phyloP scores from a whole-genome alignment of 2,888 invertebrate genomes.

The Pilophorus perplexus region DNA sequence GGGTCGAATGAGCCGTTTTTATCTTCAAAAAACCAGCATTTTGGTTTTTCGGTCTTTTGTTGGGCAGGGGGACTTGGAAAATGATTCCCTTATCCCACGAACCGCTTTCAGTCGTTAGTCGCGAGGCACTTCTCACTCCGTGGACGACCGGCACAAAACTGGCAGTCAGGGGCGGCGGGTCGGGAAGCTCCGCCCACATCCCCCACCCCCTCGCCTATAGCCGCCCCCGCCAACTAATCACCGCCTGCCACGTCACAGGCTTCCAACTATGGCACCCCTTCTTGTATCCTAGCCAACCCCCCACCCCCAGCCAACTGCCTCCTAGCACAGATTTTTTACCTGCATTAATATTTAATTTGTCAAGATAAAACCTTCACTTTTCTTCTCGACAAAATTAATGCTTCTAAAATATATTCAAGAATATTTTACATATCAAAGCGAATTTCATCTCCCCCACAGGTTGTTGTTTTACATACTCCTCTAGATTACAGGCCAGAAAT shows the following conservation, averaged over 20 bases:
- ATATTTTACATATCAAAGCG: neutral
- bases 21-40: neutral
- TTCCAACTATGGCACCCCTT: conserved; percentile 34
- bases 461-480: too few relatives aligned
- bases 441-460: too few relatives aligned
- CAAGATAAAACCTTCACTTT: conserved; percentile 21
- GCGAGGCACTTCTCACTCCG: conserved; percentile 33
- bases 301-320: neutral
- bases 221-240: conserved; percentile 8
- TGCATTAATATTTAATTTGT: conserved; percentile 38
- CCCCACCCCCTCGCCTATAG: neutral
- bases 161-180: conserved; percentile 30
- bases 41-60: neutral
- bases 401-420: conserved; percentile 23
- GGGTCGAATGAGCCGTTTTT: neutral
- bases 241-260: conserved; percentile 26
- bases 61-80: too few relatives aligned
- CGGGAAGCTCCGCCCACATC: conserved; percentile 36
- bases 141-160: conserved; percentile 50
- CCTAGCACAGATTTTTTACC: conserved; percentile 14
- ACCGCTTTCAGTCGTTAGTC: conserved; percentile 16
- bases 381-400: conserved; percentile 5
- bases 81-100: neutral
- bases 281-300: conserved; percentile 34
- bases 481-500: too few relatives aligned